phyloP scores from a whole-genome alignment of 2,113 vertebrate species.

The Pimephales promelas region DNA sequence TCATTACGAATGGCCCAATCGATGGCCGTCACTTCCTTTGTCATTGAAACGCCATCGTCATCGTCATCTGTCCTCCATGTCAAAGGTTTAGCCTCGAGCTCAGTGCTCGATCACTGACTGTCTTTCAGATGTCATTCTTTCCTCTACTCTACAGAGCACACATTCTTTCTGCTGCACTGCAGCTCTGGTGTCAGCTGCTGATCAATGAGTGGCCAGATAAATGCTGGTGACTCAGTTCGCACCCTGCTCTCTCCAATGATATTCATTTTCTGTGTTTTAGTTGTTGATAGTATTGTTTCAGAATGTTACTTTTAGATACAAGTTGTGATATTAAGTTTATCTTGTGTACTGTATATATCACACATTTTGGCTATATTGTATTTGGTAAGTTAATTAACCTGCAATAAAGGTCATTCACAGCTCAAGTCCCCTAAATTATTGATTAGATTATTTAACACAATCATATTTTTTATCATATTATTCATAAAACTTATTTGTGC shows the following conservation, averaged over 20 bases:
- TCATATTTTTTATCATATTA: too few species aligned
- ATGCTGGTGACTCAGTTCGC: constrained; percentile 22
- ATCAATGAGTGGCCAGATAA: constrained; percentile 43
- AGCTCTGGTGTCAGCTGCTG: constrained; percentile 33
- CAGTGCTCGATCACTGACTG: constrained; percentile 42
- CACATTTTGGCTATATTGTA: neutral
- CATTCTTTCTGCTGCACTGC: constrained; percentile 40
- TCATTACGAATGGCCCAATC: constrained; percentile 11
- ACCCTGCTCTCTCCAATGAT: neutral
- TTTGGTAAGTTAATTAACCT: neutral
- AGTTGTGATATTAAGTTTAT: neutral
- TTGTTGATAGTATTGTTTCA: neutral
- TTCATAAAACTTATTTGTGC: neutral
- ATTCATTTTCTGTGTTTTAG: neutral
- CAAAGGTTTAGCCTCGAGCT: constrained; percentile 24
- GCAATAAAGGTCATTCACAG: neutral
- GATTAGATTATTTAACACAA: neutral
- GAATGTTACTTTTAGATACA: neutral
- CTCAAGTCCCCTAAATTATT: neutral
- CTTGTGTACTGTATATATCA: too few species aligned
- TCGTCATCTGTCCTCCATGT: neutral
- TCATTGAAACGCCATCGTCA: neutral
- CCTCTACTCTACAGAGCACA: constrained; percentile 25
- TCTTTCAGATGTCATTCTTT: constrained; percentile 42
- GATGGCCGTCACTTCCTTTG: constrained; percentile 20